phyloP scores from a whole-genome alignment of 1,140 invertebrate species.

The Bombus vancouverensis region DNA sequence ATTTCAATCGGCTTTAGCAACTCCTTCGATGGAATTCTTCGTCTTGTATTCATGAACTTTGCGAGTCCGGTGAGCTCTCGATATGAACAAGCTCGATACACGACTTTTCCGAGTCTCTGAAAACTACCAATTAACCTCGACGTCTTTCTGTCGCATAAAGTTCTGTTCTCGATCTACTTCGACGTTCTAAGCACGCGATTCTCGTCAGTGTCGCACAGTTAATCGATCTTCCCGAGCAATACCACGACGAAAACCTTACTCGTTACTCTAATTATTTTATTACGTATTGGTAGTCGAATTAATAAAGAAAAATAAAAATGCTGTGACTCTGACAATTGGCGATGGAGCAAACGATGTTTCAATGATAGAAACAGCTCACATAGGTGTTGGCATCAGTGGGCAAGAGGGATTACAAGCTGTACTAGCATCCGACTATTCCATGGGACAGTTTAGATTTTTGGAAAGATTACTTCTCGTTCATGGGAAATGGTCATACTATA shows the following conservation, averaged over 20 bases:
- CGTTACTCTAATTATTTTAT: not conserved
- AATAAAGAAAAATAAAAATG: constrained; percentile 96
- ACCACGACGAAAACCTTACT: not conserved
- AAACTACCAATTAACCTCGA: constrained; percentile 4
- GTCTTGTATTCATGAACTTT: not conserved
- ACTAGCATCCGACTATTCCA: constrained; percentile 97
- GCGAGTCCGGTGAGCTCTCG: not conserved
- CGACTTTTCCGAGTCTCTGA: not conserved
- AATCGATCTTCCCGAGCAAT: not conserved
- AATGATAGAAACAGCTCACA: constrained; percentile 99
- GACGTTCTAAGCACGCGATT: not conserved
- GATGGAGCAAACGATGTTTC: constrained; percentile 99
- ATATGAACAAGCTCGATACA: not conserved
- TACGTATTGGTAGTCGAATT: constrained; percentile 93
- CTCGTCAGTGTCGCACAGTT: not conserved
- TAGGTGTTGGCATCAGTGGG: constrained; percentile 99
- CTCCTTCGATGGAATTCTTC: not conserved
- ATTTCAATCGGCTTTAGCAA: not conserved
- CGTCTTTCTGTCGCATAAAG: not conserved
- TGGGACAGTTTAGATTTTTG: constrained; percentile 98
- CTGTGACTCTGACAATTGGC: constrained; percentile 96
- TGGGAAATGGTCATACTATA: constrained; percentile 97
- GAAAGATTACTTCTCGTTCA: constrained; percentile 98
- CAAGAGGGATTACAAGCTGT: constrained; percentile 99
- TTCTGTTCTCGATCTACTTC: not conserved